A percentile compares a stretch with the other conserved stretches of the same genome.
phyloP scores from a whole-genome alignment of 2,113 vertebrate genomes.

The Proteles cristata region DNA sequence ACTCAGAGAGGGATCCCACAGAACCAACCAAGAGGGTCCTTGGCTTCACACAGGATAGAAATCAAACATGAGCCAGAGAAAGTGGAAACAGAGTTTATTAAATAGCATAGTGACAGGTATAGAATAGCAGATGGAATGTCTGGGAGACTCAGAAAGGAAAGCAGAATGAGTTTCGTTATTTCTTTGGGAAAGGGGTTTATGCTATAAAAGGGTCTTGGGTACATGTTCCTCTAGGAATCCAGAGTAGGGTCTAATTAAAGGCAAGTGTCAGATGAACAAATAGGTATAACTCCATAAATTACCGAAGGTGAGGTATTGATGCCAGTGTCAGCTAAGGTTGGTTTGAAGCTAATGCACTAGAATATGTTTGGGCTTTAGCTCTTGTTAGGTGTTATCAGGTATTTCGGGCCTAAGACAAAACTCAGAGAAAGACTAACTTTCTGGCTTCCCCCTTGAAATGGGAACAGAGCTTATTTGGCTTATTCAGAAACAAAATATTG shows the following conservation, averaged over 20 bases:
- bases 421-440: neutral
- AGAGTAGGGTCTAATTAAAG: neutral
- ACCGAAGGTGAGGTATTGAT: neutral
- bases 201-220: neutral
- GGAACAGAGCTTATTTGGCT: neutral
- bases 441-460: neutral
- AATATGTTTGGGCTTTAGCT: neutral
- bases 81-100: neutral
- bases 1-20: neutral
- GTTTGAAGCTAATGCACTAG: neutral
- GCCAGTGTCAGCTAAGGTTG: neutral
- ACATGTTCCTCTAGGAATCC: neutral
- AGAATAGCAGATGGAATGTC: neutral
- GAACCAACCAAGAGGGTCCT: neutral
- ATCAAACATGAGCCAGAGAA: neutral
- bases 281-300: neutral
- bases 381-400: neutral
- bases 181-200: neutral
- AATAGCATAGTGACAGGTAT: neutral
- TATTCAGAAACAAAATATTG: neutral
- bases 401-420: neutral
- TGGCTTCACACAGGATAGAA: neutral
- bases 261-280: neutral
- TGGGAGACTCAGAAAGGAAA: neutral
- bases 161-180: neutral